Evolutionary conservation across 2,113 vertebrate genomes (phyloP).

Genomic region (Ivindomyrus marchei): DNA sequence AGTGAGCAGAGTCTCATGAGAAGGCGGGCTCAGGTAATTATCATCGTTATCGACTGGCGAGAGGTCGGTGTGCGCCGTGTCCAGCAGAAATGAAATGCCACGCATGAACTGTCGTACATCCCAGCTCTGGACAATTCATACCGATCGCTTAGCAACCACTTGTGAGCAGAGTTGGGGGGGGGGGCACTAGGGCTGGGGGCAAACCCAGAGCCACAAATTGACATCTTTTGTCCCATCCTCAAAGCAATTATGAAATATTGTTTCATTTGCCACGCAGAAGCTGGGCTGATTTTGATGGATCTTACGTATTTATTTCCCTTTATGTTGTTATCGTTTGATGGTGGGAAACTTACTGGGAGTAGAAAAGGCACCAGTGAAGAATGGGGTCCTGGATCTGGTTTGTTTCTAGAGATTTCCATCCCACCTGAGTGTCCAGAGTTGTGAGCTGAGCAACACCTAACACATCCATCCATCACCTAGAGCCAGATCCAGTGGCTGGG

Average conservation of each 20-base stretch:
- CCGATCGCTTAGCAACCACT: background rate
- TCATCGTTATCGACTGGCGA: background rate
- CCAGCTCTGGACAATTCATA: background rate
- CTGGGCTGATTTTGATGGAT: slow-evolving; percentile 77
- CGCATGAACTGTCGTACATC: background rate
- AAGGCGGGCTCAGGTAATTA: background rate
- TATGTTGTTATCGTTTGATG: slow-evolving; percentile 68
- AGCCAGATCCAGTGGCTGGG: background rate
- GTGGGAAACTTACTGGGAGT: slow-evolving; percentile 32
- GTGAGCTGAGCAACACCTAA: background rate
- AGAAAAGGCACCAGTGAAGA: background rate
- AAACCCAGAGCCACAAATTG: slow-evolving; percentile 77
- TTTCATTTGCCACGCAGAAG: slow-evolving; percentile 75
- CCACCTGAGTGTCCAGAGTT: background rate
- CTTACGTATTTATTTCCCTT: slow-evolving; percentile 69
- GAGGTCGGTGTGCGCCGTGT: background rate
- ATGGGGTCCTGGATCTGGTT: background rate
- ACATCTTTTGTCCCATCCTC: slow-evolving; percentile 69
- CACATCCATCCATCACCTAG: background rate
- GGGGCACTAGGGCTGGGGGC: slow-evolving; percentile 69
- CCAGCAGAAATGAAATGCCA: background rate
- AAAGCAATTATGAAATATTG: slow-evolving; percentile 87
- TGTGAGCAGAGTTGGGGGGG: background rate
- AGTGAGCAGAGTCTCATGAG: background rate
- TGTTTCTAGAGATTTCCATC: background rate